Evolutionary conservation across 2,797 vertebrate genomes (phyloP).

Genomic region (Bradypus variegatus): DNA sequence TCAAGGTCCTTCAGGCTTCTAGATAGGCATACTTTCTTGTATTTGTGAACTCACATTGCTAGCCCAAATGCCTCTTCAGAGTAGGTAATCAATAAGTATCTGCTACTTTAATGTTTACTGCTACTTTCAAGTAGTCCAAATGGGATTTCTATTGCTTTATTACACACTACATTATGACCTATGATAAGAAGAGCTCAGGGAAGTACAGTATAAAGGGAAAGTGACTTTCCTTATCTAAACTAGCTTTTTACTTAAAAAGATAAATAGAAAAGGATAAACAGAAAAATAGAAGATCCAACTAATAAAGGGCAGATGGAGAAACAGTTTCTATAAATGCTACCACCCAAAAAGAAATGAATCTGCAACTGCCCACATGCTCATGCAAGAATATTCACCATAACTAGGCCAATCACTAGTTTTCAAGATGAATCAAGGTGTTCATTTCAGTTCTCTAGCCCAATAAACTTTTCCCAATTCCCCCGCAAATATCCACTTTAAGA

Average conservation of each 20-base stretch:
- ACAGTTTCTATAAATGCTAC: background rate
- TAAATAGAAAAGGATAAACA: background rate
- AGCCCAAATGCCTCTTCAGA: background rate
- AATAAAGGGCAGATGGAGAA: background rate
- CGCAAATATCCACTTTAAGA: background rate
- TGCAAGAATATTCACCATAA: background rate
- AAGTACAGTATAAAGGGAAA: slow-evolving; percentile 21
- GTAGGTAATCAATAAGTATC: background rate
- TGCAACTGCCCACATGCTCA: background rate
- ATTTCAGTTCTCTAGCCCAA: background rate
- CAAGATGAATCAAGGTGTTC: background rate
- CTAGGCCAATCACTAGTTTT: background rate
- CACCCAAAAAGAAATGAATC: slow-evolving; percentile 12
- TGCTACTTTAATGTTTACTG: background rate
- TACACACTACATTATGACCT: background rate
- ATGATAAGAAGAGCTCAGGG: background rate
- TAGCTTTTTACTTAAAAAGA: background rate
- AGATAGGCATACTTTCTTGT: background rate
- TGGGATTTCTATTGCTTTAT: background rate
- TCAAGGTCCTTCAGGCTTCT: background rate
- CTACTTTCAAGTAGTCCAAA: background rate
- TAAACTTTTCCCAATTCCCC: background rate
- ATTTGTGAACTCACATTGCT: background rate
- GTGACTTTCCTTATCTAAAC: background rate
- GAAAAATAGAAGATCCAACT: background rate